Base-by-base conservation (phyloP, 2,113 vertebrate species). In the Gobio gobio region DNA sequence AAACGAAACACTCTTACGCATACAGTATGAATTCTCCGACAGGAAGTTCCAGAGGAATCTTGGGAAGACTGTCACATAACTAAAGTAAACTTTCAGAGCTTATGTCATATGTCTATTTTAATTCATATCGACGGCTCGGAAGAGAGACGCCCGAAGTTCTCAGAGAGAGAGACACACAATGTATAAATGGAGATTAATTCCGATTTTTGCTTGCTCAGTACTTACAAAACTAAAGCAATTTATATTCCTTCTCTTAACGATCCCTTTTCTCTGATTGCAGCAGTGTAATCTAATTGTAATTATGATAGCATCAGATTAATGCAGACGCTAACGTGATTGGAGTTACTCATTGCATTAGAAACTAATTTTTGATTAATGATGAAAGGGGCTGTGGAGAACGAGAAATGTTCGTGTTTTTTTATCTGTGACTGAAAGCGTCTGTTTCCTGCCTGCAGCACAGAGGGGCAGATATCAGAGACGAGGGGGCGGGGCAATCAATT, bases 241-340 rank as follows among this genome's bases (percentile, higher is more conserved):
- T 99, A 99, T 98, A 98, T 99, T 97, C 96, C 96, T 98, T 98
- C 97, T 98, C 97, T 97, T 99, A 99, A 99, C 97, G 97, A 99
- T 97, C 96, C 91, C 95, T 96, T 97, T 96, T 97, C 96, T 94
- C 97, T 99, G 98, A 99, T 99, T 99, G 97, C 97, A 95, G 96
- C 98, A 99, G 98, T 98, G 98, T 99, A 99, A 99, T 99, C 98
- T 99, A 99, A 99, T 99, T 98, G 98, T 99, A 98, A 99, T 99
- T 99, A 99, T 99, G 98, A 99, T 99, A 98, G 95, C 97, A 99
- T 99, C 98, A 97, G 97, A 97, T 98, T 98, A 97, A 97, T 97
- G 96, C 97, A 96, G 97, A 97, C 97, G 95, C 97, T 97, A 95
- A 96, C 97, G 96, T 99, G 97, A 99, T 99, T 99, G 98, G 97